A percentile compares a stretch with the other conserved stretches of the same genome.
phyloP scores from a whole-genome alignment of 2,113 vertebrate species.

The Larimichthys crocea region DNA sequence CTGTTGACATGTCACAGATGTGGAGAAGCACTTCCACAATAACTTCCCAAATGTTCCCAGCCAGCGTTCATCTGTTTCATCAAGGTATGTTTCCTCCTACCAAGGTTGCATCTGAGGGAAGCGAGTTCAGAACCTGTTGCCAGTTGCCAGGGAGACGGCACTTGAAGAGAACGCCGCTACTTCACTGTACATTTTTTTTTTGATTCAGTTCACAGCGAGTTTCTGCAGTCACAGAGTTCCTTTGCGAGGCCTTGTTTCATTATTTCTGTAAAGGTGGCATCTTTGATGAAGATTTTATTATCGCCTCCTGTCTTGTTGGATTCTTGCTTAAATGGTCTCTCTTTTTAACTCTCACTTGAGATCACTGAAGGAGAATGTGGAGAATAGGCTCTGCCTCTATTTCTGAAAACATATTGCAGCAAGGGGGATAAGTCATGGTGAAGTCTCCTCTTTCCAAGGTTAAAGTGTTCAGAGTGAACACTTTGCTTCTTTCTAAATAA shows the following conservation, averaged over 20 bases:
- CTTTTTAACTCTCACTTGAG: constrained; percentile 29
- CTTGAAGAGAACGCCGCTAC: not conserved
- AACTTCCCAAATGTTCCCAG: constrained; percentile 1
- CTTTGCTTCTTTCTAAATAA: not conserved
- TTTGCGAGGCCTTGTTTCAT: not conserved
- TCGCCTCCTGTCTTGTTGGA: constrained; percentile 25
- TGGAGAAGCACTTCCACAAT: constrained; percentile 5
- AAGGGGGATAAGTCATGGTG: not conserved
- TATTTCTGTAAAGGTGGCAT: constrained; percentile 1
- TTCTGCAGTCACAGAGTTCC: not conserved
- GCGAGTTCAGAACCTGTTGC: constrained; percentile 37
- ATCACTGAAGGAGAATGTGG: constrained; percentile 1
- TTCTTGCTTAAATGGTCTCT: constrained; percentile 14
- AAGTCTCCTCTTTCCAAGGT: constrained; percentile 11
- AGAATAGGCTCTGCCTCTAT: not conserved
- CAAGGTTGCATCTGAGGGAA: constrained; percentile 45
- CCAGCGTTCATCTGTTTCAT: not conserved
- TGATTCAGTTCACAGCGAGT: constrained; percentile 19
- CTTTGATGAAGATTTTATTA: constrained; percentile 21
- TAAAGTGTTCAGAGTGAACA: not conserved
- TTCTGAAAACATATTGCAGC: constrained; percentile 18
- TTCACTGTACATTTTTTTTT: constrained; percentile 13
- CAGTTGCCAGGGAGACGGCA: constrained; percentile 58
- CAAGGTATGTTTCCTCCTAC: constrained; percentile 23
- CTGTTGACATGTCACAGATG: constrained; percentile 8